Evolutionary conservation across 1,140 invertebrate genomes (phyloP), one percentile per base, ranked within the genome.

Genomic region (Zaprionus gabonicus): DNA sequence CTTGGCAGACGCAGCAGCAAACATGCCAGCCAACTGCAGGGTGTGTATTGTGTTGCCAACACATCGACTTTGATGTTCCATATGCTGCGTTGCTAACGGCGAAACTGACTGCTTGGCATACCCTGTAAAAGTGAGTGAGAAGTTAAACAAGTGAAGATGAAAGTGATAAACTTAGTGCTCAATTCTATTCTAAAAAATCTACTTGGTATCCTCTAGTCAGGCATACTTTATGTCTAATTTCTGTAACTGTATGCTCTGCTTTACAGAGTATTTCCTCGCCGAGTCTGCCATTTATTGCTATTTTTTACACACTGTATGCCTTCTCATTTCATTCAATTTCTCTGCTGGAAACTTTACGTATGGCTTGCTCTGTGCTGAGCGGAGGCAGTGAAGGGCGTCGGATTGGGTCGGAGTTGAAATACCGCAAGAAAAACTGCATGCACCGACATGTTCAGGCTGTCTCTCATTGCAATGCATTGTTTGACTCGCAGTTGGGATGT

Each of bases 401-500:
- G 41, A 17, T 46, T 46, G 41, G 41, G 41, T 46, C 0, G 15
- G 41, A n/a, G 41, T 46, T 46, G 41, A 17, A 46, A 46, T 46
- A 46, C 41, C 41, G n/a, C 41, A 46, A 46, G 41, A 46, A 46
- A 46, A 69, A 53, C 41, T 69, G 67, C 64, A 78, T 68, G 46
- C 41, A 46, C n/a, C n/a, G 7, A 46, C 71, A 72, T 58, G 51
- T 58, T 56, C 53, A 57, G 63, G 38, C 46, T 62, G 69, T 71
- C 58, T 76, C 53, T 44, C 74, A 10, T 34, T 34, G 31, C 31
- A 34, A 34, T 34, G 31, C 31, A 83, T 88, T 87, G 83, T 87
- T 83, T 88, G 76, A 80, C 46, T 57, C 69, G 49, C 36, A 56
- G 71, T 63, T 74, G 46, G 58, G 25, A 17, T 72, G 84, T 58